Evolutionary conservation across 1,140 invertebrate species (phyloP).

Genomic region (Ostrea denselamellosa): DNA sequence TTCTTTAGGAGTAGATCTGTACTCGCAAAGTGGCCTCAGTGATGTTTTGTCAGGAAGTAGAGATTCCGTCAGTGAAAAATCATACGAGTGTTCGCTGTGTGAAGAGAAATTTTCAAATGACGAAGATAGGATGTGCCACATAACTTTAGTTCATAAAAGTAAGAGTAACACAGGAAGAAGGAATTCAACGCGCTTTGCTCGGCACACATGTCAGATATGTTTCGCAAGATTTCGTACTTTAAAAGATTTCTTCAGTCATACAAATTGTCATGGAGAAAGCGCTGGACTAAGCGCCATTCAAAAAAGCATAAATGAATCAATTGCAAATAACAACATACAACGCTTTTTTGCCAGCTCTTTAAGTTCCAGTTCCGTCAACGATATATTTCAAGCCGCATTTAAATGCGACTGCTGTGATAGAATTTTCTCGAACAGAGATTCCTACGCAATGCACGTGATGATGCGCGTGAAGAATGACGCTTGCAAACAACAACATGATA

Average conservation of each 20-base stretch:
- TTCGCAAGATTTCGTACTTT: constrained; percentile 56
- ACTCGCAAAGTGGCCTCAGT: constrained; percentile 21
- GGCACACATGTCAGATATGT: constrained; percentile 58
- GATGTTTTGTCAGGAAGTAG: constrained; percentile 1
- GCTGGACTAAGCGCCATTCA: constrained; percentile 38
- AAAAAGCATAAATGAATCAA: constrained; percentile 14
- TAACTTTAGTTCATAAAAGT: constrained; percentile 53
- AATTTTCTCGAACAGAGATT: constrained; percentile 73
- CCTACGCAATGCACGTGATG: constrained; percentile 77
- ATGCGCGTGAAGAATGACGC: constrained; percentile 73
- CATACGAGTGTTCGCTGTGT: constrained; percentile 48
- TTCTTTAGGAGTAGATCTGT: background rate
- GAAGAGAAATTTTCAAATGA: constrained; percentile 51
- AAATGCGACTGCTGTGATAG: constrained; percentile 72
- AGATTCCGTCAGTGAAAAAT: background rate
- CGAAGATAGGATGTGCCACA: constrained; percentile 54
- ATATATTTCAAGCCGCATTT: constrained; percentile 63
- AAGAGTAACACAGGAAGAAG: constrained; percentile 35
- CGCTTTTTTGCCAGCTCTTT: background rate
- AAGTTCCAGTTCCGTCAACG: constrained; percentile 6
- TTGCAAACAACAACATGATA: constrained; percentile 42
- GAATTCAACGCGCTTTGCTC: constrained; percentile 43
- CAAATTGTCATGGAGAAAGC: constrained; percentile 45
- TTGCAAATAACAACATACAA: constrained; percentile 34
- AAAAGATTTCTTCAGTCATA: constrained; percentile 55